Percentiles rank a stretch among this genome's conserved stretches.
Evolutionary conservation across 2,113 vertebrate genomes (phyloP).

Genomic region (Scatophagus argus): DNA sequence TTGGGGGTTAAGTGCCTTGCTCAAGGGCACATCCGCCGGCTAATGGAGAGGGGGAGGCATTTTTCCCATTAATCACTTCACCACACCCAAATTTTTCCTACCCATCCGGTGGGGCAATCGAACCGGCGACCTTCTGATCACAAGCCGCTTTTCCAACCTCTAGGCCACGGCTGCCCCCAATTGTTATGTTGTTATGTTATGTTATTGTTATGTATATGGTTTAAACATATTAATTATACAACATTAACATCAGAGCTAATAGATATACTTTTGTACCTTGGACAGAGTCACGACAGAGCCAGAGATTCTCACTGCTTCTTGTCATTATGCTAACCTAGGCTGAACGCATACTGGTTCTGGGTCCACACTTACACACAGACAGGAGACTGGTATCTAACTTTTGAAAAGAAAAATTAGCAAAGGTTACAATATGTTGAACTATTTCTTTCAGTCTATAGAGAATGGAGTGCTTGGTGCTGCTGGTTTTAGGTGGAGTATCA

Average conservation of each 20-base stretch:
- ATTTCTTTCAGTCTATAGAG: not conserved
- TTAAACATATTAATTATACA: not conserved
- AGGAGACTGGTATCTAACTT: not conserved
- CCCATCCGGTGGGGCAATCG: too few species aligned
- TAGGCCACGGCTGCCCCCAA: too few species aligned
- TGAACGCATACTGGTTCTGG: not conserved
- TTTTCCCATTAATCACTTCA: too few species aligned
- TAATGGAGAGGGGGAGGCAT: too few species aligned
- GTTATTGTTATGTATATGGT: not conserved
- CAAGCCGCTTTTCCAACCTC: too few species aligned
- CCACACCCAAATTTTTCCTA: too few species aligned
- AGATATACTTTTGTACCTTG: not conserved
- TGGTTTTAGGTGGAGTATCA: slow-evolving; percentile 62
- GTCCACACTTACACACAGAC: slow-evolving; percentile 2
- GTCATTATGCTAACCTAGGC: not conserved
- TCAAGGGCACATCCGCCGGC: too few species aligned
- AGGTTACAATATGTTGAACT: not conserved
- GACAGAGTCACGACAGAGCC: not conserved
- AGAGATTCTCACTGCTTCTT: not conserved
- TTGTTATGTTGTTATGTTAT: too few species aligned
- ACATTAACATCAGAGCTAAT: not conserved
- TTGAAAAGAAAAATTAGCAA: not conserved
- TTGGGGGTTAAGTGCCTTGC: too few species aligned
- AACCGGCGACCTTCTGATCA: too few species aligned
- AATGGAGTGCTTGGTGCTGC: not conserved